phyloP scores from a whole-genome alignment of 2,113 vertebrate species.

The Pogonocichla stellata region DNA sequence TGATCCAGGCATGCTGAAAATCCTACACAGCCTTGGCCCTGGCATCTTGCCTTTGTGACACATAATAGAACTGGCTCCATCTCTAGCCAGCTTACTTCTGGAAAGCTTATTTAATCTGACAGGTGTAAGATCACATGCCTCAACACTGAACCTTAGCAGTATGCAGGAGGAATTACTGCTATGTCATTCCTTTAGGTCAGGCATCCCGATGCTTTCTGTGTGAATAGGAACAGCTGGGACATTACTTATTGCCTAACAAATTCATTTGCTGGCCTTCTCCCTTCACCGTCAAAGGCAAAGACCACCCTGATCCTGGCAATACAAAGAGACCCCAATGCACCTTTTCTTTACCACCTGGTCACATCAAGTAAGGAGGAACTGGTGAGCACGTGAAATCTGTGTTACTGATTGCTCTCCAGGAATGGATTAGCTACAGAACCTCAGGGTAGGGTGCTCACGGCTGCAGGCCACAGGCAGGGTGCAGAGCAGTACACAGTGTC shows the following conservation, averaged over 20 bases:
- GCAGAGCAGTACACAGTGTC: background rate
- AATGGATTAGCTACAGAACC: background rate
- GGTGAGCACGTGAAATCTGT: fast-evolving
- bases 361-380: background rate
- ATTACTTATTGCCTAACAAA: background rate
- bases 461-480: background rate
- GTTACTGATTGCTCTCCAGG: background rate
- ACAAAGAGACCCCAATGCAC: background rate
- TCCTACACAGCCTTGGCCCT: background rate
- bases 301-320: background rate
- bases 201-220: background rate
- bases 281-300: background rate
- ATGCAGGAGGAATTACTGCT: background rate
- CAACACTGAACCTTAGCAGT: background rate
- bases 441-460: background rate
- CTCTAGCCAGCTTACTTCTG: background rate
- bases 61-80: background rate
- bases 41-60: background rate
- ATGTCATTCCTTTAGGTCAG: background rate
- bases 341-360: background rate
- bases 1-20: background rate
- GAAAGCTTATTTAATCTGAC: conserved; percentile 32
- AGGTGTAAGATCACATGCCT: conserved; percentile 39
- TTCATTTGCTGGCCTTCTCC: background rate
- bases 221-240: background rate